Evolutionary conservation across 2,797 vertebrate genomes (phyloP), one percentile per base, ranked within the genome.

Genomic region (Lacerta viridis): DNA sequence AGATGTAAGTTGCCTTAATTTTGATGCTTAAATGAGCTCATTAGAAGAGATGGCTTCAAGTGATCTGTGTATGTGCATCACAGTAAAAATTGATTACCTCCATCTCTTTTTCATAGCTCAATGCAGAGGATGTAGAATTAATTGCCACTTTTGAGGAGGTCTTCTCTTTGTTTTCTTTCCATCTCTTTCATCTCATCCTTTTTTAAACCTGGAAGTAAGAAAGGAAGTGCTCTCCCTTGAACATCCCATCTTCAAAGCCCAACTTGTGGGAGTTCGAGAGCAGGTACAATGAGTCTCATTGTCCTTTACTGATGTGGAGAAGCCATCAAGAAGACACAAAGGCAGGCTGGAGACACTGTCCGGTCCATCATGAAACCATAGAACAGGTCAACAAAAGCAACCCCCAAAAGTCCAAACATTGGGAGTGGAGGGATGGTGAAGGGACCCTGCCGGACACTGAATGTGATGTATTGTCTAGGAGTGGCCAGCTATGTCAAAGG

Each of bases 401-500:
- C 91, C 85, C 64, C 8, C 76, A 1, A 68, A 87, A 86, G 85
- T 81, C 91, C 81, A 0, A 1, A 85, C 20, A 18, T 10, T 89
- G 80, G 0, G 3, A 87, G 85, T 43, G 43, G 71, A 82, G 61
- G 78, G 59, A 71, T 93, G 86, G 92, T 33, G 50, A 92, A 87
- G 87, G 69, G 88, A 92, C 87, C 80, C 1, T 0, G 18, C 77
- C n/a, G 13, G 92, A 27, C 3, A 3, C 39, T 97, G 95, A 97
- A 97, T 97, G 92, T 96, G 93, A 93, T 94, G 96, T 95, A 97
- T 97, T 97, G 97, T 98, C 96, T 95, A 86, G 68, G 39, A 0
- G 80, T 86, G 82, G 72, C 83, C 0, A 23, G 92, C 91, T 93
- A 95, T 95, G 66, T n/a, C 86, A 75, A 93, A 95, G 93, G 87